These are phyloP conservation scores for Glareola pratincola DNA, from an alignment of 2,113 vertebrate species.

Conservation along the genomic window DNA sequence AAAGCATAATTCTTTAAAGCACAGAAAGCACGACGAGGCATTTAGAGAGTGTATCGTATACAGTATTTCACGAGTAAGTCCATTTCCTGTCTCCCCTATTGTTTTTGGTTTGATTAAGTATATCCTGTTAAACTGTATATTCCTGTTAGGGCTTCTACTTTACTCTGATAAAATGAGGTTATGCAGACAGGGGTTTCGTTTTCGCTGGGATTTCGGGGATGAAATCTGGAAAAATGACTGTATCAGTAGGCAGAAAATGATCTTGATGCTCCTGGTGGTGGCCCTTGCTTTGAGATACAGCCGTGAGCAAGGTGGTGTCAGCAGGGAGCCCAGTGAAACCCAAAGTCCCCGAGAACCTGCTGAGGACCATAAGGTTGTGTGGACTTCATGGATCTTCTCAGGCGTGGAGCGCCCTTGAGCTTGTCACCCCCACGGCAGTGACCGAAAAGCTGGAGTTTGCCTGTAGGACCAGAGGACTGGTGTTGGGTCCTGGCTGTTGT, in stretches of 20 bases:
- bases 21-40: conserved; percentile 27
- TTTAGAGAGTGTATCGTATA: conserved; percentile 75
- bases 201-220: not conserved
- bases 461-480: accelerated
- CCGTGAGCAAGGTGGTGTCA: accelerated
- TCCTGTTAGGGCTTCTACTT: conserved; percentile 75
- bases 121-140: conserved; percentile 85
- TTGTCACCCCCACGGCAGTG: accelerated
- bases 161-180: conserved; percentile 64
- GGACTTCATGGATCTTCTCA: not conserved
- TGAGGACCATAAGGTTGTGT: not conserved
- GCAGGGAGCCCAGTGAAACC: not conserved
- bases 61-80: conserved; percentile 76
- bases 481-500: not conserved
- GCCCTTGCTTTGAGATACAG: not conserved
- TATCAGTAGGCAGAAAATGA: not conserved
- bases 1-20: conserved; percentile 7
- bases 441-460: not conserved
- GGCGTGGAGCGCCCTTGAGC: not conserved
- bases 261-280: accelerated
- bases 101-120: conserved; percentile 83
- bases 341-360: not conserved
- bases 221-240: not conserved
- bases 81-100: conserved; percentile 80
- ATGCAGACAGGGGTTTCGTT: not conserved